A percentile compares a stretch with the other conserved stretches of the same genome.
phyloP scores from a whole-genome alignment of 2,888 invertebrate genomes.

The Meandrusa payeni region DNA sequence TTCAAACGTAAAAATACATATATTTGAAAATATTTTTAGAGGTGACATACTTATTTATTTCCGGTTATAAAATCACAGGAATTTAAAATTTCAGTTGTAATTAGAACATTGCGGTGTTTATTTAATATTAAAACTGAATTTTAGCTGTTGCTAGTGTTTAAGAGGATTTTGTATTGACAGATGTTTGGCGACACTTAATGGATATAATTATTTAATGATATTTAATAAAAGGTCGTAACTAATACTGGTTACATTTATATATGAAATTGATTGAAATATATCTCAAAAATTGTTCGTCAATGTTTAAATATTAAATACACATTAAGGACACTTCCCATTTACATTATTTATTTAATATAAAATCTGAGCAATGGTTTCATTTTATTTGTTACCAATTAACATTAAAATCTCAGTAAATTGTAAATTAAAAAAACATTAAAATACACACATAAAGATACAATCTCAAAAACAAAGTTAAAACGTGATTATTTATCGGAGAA shows the following conservation, averaged over 20 bases:
- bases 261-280: constrained; percentile 9
- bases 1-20: too few species aligned
- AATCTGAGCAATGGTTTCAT: constrained; percentile 30
- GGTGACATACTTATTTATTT: too few species aligned
- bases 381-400: constrained; percentile 13
- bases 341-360: constrained; percentile 31
- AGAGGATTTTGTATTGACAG: constrained; percentile 3
- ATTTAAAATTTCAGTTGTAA: too few species aligned
- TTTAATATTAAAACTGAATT: too few species aligned
- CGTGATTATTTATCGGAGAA: neutral
- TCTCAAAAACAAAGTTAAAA: neutral
- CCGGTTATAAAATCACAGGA: too few species aligned
- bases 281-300: constrained; percentile 29
- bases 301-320: constrained; percentile 26
- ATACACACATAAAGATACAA: constrained; percentile 3
- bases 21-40: too few species aligned
- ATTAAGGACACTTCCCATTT: constrained; percentile 42
- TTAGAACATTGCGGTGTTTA: too few species aligned
- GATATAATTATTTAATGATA: constrained; percentile 14
- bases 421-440: constrained; percentile 6
- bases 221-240: constrained; percentile 12
- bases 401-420: constrained; percentile 16
- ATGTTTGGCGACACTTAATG: neutral
- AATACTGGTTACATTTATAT: constrained; percentile 20
- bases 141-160: constrained; percentile 20